These are phyloP conservation scores for Coreoperca whiteheadi DNA, from an alignment of 2,113 vertebrate species.

Conservation along the genomic window DNA sequence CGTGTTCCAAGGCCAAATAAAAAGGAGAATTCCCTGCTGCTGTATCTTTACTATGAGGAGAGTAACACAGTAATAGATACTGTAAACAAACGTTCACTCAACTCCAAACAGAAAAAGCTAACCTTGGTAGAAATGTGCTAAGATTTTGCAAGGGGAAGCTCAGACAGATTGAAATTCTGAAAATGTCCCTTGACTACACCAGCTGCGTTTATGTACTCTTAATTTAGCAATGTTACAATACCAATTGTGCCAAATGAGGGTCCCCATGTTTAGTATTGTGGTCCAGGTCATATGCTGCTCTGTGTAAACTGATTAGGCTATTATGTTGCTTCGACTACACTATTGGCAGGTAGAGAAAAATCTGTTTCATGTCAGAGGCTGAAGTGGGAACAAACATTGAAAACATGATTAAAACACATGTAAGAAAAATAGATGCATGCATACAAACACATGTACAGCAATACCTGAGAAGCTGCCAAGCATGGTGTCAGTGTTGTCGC, in stretches of 20 bases:
- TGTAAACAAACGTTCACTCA: conserved; percentile 42
- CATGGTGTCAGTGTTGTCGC: conserved; percentile 96
- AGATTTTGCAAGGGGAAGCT: conserved; percentile 6
- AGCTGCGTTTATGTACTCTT: neutral
- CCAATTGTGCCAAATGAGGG: conserved; percentile 3
- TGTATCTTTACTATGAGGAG: conserved; percentile 12
- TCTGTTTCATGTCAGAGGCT: neutral
- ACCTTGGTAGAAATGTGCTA: conserved; percentile 41
- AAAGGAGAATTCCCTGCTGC: conserved; percentile 33
- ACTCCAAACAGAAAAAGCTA: conserved; percentile 10
- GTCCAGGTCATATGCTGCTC: neutral
- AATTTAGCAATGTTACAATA: conserved; percentile 14
- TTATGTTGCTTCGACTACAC: neutral
- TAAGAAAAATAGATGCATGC: conserved; percentile 14
- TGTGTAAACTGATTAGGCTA: neutral
- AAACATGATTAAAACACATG: conserved; percentile 5
- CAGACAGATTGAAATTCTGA: conserved; percentile 1
- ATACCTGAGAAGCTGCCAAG: conserved; percentile 98
- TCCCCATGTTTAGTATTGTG: neutral
- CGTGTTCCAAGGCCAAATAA: conserved; percentile 46
- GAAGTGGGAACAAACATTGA: conserved; percentile 9
- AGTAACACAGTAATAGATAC: conserved; percentile 14
- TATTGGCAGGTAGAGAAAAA: conserved; percentile 33
- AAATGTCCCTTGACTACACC: neutral
- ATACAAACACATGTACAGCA: conserved; percentile 10